Evolutionary conservation across 1,140 invertebrate genomes (phyloP).

Genomic region (Aricia agestis): DNA sequence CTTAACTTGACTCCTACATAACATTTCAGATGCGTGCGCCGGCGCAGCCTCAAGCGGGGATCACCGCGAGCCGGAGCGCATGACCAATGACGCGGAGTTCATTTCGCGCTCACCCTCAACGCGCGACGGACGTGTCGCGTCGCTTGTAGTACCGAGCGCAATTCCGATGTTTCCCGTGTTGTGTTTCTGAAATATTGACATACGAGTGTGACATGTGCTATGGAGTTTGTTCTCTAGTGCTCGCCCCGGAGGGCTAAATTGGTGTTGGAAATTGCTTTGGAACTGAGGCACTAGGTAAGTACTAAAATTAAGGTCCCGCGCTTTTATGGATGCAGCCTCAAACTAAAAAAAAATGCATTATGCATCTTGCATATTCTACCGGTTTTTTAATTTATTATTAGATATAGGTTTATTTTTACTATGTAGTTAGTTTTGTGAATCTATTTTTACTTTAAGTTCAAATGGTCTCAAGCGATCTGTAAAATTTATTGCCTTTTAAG

Average conservation of each 20-base stretch:
- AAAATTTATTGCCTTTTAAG: conserved; percentile 4
- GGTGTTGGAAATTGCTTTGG: conserved; percentile 41
- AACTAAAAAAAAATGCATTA: neutral
- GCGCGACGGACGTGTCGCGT: conserved; percentile 60
- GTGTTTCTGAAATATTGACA: conserved; percentile 39
- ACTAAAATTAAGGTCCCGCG: neutral
- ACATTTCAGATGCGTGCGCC: conserved; percentile 26
- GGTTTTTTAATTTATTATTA: neutral
- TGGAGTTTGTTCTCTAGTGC: conserved; percentile 55
- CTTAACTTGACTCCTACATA: neutral
- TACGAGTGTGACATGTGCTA: conserved; percentile 60
- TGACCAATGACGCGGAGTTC: conserved; percentile 23
- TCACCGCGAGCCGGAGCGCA: conserved; percentile 14
- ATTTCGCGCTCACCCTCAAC: conserved; percentile 63
- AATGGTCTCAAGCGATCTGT: neutral
- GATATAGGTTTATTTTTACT: neutral
- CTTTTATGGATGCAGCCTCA: neutral
- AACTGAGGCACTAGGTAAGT: conserved; percentile 46
- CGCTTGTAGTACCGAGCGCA: conserved; percentile 52
- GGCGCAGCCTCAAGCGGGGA: conserved; percentile 42
- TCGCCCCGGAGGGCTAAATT: conserved; percentile 55
- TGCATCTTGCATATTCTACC: neutral
- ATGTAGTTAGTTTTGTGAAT: neutral
- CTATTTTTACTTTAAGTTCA: neutral
- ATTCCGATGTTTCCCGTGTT: conserved; percentile 44